Conservation (phyloP, 2,113 vertebrate species). For the Scalopus aquaticus region DNA sequence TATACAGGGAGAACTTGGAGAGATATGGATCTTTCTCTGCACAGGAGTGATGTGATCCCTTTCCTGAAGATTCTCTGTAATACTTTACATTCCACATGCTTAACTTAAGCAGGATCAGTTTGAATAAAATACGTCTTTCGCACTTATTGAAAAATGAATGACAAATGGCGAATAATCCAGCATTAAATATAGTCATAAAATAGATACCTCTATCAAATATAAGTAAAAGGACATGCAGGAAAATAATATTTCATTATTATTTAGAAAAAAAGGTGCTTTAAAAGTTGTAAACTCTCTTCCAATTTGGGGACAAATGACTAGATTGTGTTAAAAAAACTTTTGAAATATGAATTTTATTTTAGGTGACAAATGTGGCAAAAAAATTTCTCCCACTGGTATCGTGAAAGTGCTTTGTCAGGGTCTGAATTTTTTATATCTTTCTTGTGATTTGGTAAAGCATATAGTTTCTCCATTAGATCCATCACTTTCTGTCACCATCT, state of each 20-base stretch:
- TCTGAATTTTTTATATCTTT: not conserved
- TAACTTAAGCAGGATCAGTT: slow-evolving; percentile 70
- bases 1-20: not conserved
- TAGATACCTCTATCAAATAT: not conserved
- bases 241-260: not conserved
- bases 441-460: not conserved
- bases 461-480: not conserved
- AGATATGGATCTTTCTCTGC: not conserved
- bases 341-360: not conserved
- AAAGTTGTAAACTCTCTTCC: not conserved
- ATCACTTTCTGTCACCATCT: not conserved
- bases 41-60: slow-evolving; percentile 9
- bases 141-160: not conserved
- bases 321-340: not conserved
- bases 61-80: slow-evolving; percentile 46
- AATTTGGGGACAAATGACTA: not conserved
- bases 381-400: not conserved
- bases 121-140: not conserved
- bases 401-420: not conserved
- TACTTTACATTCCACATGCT: slow-evolving; percentile 53
- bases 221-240: not conserved
- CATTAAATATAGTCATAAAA: not conserved
- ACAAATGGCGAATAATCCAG: not conserved
- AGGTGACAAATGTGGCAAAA: not conserved
- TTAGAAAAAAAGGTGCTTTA: not conserved